Percentiles rank a stretch among this genome's conserved stretches.
Conservation (phyloP, 1,140 invertebrate genomes). For the Philopotamus ludificatus region DNA sequence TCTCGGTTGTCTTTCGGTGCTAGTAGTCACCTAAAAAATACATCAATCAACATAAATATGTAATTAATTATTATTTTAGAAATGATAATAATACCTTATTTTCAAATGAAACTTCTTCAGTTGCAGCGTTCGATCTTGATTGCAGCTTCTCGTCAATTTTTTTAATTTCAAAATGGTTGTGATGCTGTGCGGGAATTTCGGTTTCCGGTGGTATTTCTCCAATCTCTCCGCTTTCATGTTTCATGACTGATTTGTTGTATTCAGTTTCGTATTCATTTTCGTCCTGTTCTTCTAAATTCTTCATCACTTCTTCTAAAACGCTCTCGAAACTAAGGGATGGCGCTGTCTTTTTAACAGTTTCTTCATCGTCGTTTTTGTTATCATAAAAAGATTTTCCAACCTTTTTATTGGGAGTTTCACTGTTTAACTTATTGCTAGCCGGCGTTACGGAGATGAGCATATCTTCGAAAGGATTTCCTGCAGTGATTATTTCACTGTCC, state of each 20-base stretch:
- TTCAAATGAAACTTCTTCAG: slow-evolving; percentile 18
- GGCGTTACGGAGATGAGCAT: slow-evolving; percentile 53
- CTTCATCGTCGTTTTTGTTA: slow-evolving; percentile 46
- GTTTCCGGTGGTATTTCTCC: slow-evolving; percentile 51
- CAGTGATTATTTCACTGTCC: slow-evolving; percentile 53
- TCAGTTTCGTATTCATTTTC: slow-evolving; percentile 55
- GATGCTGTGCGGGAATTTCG: too few species aligned
- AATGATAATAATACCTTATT: slow-evolving; percentile 13
- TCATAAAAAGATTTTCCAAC: slow-evolving; percentile 45
- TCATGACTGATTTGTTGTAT: slow-evolving; percentile 52
- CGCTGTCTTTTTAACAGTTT: too few species aligned
- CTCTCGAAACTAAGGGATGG: slow-evolving; percentile 56
- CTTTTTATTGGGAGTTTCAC: too few species aligned
- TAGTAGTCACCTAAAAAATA: slow-evolving; percentile 39
- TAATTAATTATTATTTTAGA: not conserved
- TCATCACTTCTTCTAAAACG: slow-evolving; percentile 57
- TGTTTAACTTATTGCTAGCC: slow-evolving; percentile 47
- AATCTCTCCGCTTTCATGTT: slow-evolving; percentile 56
- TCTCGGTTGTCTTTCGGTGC: slow-evolving; percentile 49
- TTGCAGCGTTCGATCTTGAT: not conserved
- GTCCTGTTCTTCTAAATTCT: slow-evolving; percentile 55
- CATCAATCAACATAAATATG: not conserved
- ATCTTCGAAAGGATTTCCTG: slow-evolving; percentile 52
- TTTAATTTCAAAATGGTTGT: slow-evolving; percentile 4
- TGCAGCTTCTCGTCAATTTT: not conserved